A percentile compares a stretch with the other conserved stretches of the same genome.
Evolutionary conservation across 2,797 vertebrate species (phyloP).

Genomic region (Anguilla megastoma): DNA sequence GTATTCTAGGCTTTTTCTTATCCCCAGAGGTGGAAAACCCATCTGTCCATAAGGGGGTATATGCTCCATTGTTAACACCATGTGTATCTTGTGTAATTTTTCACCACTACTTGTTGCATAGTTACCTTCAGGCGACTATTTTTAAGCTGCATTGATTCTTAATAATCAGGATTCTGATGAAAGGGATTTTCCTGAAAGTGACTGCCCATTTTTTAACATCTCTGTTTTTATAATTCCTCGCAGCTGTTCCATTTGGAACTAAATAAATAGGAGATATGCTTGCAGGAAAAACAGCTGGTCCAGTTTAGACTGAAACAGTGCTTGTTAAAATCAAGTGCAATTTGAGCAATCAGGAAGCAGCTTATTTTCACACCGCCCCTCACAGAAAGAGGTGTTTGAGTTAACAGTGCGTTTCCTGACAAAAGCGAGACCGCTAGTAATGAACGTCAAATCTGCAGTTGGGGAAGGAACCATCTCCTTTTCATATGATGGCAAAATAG

Average conservation of each 20-base stretch:
- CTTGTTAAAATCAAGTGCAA: not conserved
- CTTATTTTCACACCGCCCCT: not conserved
- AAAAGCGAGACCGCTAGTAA: not conserved
- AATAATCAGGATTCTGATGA: not conserved
- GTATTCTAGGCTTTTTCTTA: constrained; percentile 61
- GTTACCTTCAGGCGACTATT: not conserved
- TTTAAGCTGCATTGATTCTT: not conserved
- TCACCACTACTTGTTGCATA: not conserved
- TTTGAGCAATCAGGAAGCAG: not conserved
- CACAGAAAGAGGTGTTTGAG: not conserved
- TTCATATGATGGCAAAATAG: not conserved
- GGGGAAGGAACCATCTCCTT: not conserved
- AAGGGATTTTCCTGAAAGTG: not conserved
- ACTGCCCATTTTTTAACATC: not conserved
- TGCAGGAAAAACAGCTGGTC: not conserved
- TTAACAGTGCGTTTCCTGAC: not conserved
- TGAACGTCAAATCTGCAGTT: not conserved
- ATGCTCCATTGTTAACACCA: not conserved
- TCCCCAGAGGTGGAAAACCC: not conserved
- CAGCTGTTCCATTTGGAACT: not conserved
- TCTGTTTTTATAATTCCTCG: not conserved
- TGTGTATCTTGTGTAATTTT: not conserved
- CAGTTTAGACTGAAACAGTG: not conserved
- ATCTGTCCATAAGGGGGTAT: not conserved
- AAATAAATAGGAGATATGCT: not conserved